phyloP scores from a whole-genome alignment of 2,113 vertebrate genomes.

The Syngnathus floridae region DNA sequence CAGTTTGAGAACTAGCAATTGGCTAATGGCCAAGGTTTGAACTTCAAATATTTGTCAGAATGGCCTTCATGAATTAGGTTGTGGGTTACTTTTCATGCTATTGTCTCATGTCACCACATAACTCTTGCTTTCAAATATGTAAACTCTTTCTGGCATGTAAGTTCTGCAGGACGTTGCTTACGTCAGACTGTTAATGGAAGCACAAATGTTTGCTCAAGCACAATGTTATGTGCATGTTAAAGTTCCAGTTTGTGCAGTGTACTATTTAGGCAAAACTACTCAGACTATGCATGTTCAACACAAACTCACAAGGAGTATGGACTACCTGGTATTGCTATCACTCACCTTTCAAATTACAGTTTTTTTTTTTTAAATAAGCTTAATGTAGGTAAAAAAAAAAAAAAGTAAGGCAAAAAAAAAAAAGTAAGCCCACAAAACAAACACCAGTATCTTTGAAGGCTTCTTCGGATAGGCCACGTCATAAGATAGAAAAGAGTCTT shows the following conservation, averaged over 20 bases:
- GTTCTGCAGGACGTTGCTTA: neutral
- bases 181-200: neutral
- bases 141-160: neutral
- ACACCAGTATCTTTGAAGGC: too few species aligned
- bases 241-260: neutral
- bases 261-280: neutral
- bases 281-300: too few species aligned
- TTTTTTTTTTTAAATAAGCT: too few species aligned
- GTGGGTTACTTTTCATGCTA: neutral
- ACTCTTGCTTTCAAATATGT: neutral
- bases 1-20: neutral
- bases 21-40: neutral
- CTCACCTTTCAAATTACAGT: too few species aligned
- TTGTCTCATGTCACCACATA: neutral
- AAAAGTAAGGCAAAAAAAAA: too few species aligned
- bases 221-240: neutral
- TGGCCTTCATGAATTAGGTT: neutral
- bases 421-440: too few species aligned
- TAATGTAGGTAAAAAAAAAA: too few species aligned
- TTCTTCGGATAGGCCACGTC: too few species aligned
- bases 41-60: neutral
- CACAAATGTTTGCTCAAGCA: neutral
- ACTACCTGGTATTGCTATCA: too few species aligned
- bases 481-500: too few species aligned
- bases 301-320: too few species aligned